Conservation (phyloP, 2,113 vertebrate genomes). For the Oncorhynchus mykiss region DNA sequence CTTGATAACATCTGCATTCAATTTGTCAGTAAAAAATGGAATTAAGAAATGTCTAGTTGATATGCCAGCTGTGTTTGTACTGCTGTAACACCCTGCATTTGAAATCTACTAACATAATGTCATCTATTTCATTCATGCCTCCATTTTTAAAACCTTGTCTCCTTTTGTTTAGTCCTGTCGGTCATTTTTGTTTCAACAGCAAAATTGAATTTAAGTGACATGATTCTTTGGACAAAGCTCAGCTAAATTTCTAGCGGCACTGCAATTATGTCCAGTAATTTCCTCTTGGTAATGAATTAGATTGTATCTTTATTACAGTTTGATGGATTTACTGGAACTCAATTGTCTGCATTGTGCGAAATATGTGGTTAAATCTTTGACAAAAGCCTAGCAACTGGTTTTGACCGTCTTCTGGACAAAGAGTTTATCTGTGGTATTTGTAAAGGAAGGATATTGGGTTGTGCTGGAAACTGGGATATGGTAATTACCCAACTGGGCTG, state of each 20-base stretch:
- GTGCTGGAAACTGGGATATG: slow-evolving; percentile 11
- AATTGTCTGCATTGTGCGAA: neutral
- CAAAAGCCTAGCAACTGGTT: neutral
- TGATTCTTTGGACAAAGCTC: neutral
- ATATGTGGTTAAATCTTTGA: neutral
- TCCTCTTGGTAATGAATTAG: slow-evolving; percentile 4
- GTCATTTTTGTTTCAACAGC: slow-evolving; percentile 4
- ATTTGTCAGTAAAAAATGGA: neutral
- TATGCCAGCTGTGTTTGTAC: too few relatives aligned
- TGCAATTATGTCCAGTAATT: slow-evolving; percentile 9
- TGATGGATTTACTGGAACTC: slow-evolving; percentile 1
- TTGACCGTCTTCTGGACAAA: neutral
- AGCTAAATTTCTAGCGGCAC: slow-evolving; percentile 14
- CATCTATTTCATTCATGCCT: slow-evolving; percentile 3
- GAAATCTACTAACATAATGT: too few relatives aligned
- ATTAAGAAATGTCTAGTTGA: too few relatives aligned
- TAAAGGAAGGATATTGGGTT: slow-evolving; percentile 21
- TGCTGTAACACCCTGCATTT: too few relatives aligned
- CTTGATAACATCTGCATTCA: neutral
- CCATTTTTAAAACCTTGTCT: slow-evolving; percentile 2
- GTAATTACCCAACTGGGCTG: neutral
- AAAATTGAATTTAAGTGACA: slow-evolving; percentile 33
- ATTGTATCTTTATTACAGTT: slow-evolving; percentile 18
- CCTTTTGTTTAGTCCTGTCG: slow-evolving; percentile 18
- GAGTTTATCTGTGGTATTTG: neutral